Evolutionary conservation across 2,113 vertebrate species (phyloP).

Genomic region (Apaloderma vittatum): DNA sequence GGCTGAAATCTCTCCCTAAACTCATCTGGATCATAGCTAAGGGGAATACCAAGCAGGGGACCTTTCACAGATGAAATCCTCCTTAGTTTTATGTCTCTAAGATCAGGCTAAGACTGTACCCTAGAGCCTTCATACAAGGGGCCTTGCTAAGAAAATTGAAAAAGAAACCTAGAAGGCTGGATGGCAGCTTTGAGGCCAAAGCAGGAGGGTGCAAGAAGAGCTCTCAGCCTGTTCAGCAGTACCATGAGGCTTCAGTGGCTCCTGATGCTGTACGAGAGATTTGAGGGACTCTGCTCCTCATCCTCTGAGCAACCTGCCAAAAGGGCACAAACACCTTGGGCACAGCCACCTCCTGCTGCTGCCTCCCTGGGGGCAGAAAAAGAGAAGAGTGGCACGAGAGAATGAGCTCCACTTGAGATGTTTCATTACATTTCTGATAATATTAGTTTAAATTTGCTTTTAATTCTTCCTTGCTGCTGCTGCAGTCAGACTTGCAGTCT

Average conservation of each 20-base stretch:
- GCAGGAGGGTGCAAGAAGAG: neutral
- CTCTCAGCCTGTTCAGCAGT: neutral
- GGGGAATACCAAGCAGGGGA: neutral
- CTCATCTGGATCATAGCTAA: neutral
- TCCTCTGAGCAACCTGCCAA: neutral
- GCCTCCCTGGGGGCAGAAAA: neutral
- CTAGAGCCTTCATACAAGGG: neutral
- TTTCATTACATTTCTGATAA: neutral
- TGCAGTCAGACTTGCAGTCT: neutral
- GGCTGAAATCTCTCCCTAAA: neutral
- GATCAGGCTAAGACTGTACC: neutral
- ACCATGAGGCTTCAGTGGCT: neutral
- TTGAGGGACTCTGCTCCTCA: fast-evolving
- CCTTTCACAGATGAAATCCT: neutral
- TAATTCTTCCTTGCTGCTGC: neutral
- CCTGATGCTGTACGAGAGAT: neutral
- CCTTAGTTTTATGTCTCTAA: neutral
- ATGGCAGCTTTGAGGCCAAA: neutral
- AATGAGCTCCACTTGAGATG: neutral
- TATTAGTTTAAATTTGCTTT: neutral
- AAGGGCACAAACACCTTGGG: neutral
- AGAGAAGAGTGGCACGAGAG: neutral
- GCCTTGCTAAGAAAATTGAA: neutral
- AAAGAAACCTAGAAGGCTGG: neutral
- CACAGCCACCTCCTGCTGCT: neutral